Evolutionary conservation across 2,113 vertebrate species (phyloP).

Genomic region (Tylochromis polylepis): DNA sequence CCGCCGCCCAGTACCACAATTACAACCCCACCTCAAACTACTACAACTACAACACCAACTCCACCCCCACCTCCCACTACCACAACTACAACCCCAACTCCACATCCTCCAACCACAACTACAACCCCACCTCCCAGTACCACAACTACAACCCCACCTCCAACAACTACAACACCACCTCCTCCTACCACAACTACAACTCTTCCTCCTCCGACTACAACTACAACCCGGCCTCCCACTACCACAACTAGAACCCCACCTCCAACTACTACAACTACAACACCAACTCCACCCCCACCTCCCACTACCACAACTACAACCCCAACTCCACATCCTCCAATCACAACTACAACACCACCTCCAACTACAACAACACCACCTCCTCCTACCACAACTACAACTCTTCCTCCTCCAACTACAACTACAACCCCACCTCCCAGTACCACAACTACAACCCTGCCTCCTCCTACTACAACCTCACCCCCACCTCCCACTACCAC

Average conservation of each 20-base stretch:
- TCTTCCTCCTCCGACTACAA: background rate
- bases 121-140: too few species aligned
- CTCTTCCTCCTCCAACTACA: too few species aligned
- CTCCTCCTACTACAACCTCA: background rate
- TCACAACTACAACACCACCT: background rate
- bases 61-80: background rate
- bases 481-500: background rate
- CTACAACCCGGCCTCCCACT: background rate
- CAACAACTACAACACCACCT: background rate
- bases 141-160: background rate
- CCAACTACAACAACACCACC: background rate
- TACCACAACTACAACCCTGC: background rate
- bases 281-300: background rate
- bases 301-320: background rate
- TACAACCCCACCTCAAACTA: background rate
- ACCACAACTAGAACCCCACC: background rate
- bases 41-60: background rate
- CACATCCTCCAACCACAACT: too few species aligned
- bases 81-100: background rate
- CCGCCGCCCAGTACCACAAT: background rate
- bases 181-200: background rate
- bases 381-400: background rate
- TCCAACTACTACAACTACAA: background rate
- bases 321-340: background rate
- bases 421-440: too few species aligned